A percentile compares a stretch with the other conserved stretches of the same genome.
Evolutionary conservation across 2,888 invertebrate species (phyloP).

Genomic region (Amphimallon solstitiale): DNA sequence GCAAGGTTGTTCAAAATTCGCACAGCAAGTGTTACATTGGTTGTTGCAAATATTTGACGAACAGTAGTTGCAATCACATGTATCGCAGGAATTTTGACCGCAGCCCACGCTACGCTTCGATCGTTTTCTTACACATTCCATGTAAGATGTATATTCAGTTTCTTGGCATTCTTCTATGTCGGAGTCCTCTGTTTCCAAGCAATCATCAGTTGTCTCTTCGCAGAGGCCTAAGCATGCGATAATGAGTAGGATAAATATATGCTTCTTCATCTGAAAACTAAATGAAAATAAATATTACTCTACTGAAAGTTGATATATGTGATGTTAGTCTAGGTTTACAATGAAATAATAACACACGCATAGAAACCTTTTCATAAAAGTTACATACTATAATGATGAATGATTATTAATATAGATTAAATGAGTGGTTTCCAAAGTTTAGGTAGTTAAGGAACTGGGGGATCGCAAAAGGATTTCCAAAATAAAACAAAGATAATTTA

Average conservation of each 20-base stretch:
- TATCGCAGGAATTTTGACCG: conserved; percentile 18
- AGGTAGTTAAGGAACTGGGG: no score
- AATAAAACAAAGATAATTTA: no score
- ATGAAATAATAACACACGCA: no score
- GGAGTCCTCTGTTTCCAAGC: background rate
- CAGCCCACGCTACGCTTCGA: conserved; percentile 14
- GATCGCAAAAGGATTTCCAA: no score
- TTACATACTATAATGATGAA: no score
- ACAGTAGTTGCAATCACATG: conserved; percentile 31
- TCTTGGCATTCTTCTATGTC: conserved; percentile 14
- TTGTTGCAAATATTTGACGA: conserved; percentile 45
- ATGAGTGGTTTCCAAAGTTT: no score
- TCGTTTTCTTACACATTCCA: conserved; percentile 31
- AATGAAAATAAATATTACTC: background rate
- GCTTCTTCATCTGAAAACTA: conserved; percentile 22
- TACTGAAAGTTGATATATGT: no score
- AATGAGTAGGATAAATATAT: background rate
- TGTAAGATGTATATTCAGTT: conserved; percentile 28
- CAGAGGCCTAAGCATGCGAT: background rate
- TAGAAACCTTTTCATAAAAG: no score
- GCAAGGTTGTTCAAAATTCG: conserved; percentile 49
- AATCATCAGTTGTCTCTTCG: conserved; percentile 9
- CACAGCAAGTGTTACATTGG: conserved; percentile 53
- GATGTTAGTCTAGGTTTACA: no score
- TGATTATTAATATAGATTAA: no score